These are phyloP conservation scores for Zygogramma bicolorata DNA, from an alignment of 2,888 invertebrate species.

Conservation along the genomic window DNA sequence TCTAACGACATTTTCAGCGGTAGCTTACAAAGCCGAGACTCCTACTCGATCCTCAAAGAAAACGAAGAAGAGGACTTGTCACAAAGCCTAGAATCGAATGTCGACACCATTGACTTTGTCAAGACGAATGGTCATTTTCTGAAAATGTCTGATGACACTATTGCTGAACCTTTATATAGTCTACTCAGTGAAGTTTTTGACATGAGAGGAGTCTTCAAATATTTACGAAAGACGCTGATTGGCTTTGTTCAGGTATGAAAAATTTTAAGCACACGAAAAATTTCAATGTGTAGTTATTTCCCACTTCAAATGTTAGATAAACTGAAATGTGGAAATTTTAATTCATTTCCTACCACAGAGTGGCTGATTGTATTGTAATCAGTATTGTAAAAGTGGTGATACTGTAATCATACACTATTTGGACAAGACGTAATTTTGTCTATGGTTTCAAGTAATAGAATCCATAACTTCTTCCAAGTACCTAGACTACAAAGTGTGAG, in stretches of 20 bases:
- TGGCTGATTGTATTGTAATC: no score
- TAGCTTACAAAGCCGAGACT: slow-evolving; percentile 55
- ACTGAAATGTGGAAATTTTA: no score
- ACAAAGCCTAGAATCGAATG: slow-evolving; percentile 77
- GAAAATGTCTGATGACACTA: slow-evolving; percentile 74
- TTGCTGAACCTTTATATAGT: slow-evolving; percentile 91
- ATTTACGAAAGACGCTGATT: slow-evolving; percentile 88
- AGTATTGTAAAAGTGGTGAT: no score
- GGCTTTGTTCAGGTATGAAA: slow-evolving; percentile 81
- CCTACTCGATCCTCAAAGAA: slow-evolving; percentile 69
- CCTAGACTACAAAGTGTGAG: no score
- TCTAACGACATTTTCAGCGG: slow-evolving; percentile 49
- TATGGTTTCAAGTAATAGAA: no score
- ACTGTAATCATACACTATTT: no score
- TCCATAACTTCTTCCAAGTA: no score
- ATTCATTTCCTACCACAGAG: no score
- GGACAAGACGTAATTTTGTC: no score
- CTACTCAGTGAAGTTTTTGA: slow-evolving; percentile 92
- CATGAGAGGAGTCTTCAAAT: slow-evolving; percentile 88
- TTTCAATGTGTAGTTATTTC: no score
- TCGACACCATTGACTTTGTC: slow-evolving; percentile 63
- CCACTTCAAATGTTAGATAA: no score
- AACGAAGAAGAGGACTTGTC: slow-evolving; percentile 87
- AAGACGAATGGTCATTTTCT: slow-evolving; percentile 63
- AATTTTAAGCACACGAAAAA: neutral